phyloP scores from a whole-genome alignment of 2,888 invertebrate genomes.

The Brachypterus glaber region DNA sequence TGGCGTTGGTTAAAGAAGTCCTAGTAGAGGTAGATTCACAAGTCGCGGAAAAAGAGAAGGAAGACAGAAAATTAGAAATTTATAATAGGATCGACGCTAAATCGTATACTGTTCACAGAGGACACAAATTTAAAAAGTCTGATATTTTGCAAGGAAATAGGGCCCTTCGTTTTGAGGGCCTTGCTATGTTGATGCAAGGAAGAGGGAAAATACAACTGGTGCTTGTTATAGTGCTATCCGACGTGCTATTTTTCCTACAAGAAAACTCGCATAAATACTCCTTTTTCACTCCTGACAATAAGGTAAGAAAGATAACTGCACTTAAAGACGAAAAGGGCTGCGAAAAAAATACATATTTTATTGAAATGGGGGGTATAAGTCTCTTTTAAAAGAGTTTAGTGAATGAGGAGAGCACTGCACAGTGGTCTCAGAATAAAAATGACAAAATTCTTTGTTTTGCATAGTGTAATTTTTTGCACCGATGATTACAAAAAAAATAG shows the following conservation, averaged over 20 bases:
- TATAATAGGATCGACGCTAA: conserved; percentile 89
- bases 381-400: too few species aligned
- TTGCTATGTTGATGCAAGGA: conserved; percentile 82
- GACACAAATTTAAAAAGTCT: conserved; percentile 87
- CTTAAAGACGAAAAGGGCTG: too few species aligned
- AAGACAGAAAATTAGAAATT: conserved; percentile 82
- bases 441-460: too few species aligned
- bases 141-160: conserved; percentile 79
- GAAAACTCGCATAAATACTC: conserved; percentile 89
- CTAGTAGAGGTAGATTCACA: conserved; percentile 85
- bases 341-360: too few species aligned
- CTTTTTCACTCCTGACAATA: conserved; percentile 89
- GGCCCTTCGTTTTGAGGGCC: conserved; percentile 78
- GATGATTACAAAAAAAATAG: too few species aligned
- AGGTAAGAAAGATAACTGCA: conserved; percentile 51
- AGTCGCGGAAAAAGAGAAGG: conserved; percentile 85
- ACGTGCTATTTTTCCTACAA: conserved; percentile 83
- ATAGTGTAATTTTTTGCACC: too few species aligned
- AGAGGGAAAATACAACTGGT: conserved; percentile 84
- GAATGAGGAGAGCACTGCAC: too few species aligned
- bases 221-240: conserved; percentile 80
- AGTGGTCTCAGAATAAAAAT: too few species aligned
- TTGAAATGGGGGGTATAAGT: too few species aligned
- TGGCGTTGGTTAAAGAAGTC: conserved; percentile 77
- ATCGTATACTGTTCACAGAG: conserved; percentile 74